Percentiles rank a stretch among this genome's conserved stretches.
These are phyloP conservation scores for Amphipyra berbera DNA, from an alignment of 2,888 invertebrate species.

Conservation along the genomic window DNA sequence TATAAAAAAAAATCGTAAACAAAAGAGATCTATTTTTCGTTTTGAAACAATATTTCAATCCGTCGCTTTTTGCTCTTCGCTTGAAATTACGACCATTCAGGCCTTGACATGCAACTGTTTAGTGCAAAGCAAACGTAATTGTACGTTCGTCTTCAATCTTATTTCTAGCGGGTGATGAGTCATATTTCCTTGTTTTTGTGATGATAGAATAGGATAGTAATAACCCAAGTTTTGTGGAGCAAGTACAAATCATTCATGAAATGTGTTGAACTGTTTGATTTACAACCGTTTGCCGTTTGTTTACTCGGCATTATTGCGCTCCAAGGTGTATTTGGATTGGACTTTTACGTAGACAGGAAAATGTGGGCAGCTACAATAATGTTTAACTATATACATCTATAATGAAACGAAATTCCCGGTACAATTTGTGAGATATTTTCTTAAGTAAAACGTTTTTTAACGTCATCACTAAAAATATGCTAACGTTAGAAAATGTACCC, in stretches of 20 bases:
- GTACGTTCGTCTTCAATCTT: slow-evolving; percentile 50
- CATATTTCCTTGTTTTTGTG: slow-evolving; percentile 51
- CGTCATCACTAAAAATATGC: too few species aligned
- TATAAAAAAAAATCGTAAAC: slow-evolving; percentile 49
- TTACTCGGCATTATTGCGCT: slow-evolving; percentile 65
- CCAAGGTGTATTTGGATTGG: slow-evolving; percentile 63
- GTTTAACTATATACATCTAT: slow-evolving; percentile 18
- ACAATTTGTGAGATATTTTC: slow-evolving; percentile 6
- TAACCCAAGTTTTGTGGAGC: slow-evolving; percentile 68
- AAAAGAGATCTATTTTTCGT: slow-evolving; percentile 50
- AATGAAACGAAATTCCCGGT: slow-evolving; percentile 8
- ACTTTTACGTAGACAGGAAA: slow-evolving; percentile 47
- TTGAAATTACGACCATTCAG: slow-evolving; percentile 64
- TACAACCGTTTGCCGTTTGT: slow-evolving; percentile 66
- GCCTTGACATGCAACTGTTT: slow-evolving; percentile 75
- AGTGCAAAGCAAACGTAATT: slow-evolving; percentile 45
- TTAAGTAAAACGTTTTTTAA: slow-evolving; percentile 17
- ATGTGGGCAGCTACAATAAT: slow-evolving; percentile 36
- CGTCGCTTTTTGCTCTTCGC: slow-evolving; percentile 60
- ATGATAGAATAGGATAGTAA: slow-evolving; percentile 49
- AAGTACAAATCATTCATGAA: slow-evolving; percentile 82
- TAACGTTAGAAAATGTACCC: too few species aligned
- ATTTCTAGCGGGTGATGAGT: slow-evolving; percentile 36
- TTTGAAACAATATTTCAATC: slow-evolving; percentile 52
- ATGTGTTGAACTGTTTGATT: slow-evolving; percentile 73